Conservation (phyloP, 2,888 invertebrate genomes). For the Perdita meconis region DNA sequence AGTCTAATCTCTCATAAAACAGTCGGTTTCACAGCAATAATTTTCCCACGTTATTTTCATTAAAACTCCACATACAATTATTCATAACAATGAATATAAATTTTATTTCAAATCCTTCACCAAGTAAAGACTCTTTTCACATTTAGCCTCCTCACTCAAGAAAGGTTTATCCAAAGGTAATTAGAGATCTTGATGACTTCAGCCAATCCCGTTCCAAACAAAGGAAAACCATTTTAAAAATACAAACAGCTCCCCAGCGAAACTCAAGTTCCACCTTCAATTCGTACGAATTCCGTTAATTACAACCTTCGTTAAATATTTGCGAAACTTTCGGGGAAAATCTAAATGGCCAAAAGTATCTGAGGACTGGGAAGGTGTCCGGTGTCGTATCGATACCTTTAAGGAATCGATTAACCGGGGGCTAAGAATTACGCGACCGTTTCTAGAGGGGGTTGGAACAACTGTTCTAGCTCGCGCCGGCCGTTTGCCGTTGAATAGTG, state of each 20-base stretch:
- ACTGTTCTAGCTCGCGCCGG: conserved; percentile 35
- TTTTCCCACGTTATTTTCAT: not conserved
- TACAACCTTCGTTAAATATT: not conserved
- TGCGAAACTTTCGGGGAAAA: not conserved
- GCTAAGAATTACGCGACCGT: conserved; percentile 3
- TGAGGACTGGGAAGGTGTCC: not conserved
- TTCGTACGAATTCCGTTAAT: not conserved
- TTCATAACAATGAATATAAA: not conserved
- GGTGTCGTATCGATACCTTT: conserved; percentile 18
- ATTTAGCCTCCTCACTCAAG: too few relatives aligned
- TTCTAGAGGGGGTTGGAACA: conserved; percentile 11
- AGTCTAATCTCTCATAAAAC: too few relatives aligned
- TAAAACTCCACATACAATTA: not conserved
- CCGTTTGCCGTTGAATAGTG: conserved; percentile 37
- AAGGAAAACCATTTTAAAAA: conserved; percentile 2
- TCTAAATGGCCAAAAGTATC: not conserved
- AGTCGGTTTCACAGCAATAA: too few relatives aligned
- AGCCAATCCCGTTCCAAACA: not conserved
- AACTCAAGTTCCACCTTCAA: not conserved
- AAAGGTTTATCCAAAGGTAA: conserved; percentile 1
- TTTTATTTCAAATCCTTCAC: not conserved
- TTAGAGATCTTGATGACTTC: conserved; percentile 2
- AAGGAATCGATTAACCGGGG: conserved; percentile 25
- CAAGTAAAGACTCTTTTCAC: too few relatives aligned
- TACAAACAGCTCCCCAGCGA: not conserved